Conservation (phyloP, 2,113 vertebrate genomes). For the Phyllopteryx taeniolatus region DNA sequence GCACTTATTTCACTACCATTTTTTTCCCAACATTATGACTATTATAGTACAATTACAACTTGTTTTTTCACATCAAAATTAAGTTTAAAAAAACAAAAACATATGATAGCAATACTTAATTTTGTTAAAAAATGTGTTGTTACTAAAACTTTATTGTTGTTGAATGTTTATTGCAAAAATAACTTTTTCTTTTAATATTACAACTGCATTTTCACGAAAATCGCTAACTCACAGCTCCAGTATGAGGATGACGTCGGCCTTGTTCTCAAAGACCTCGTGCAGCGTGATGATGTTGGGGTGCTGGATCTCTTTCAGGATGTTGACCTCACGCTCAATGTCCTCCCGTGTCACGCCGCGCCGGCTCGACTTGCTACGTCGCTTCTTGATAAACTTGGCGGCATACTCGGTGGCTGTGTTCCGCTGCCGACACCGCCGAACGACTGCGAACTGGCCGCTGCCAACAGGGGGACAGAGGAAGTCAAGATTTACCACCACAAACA, state of each 20-base stretch:
- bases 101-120: too few relatives aligned
- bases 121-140: too few relatives aligned
- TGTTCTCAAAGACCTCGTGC: slow-evolving; percentile 93
- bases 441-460: slow-evolving; percentile 89
- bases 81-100: too few relatives aligned
- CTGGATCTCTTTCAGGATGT: slow-evolving; percentile 91
- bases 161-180: too few relatives aligned
- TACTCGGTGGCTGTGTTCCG: slow-evolving; percentile 81
- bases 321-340: slow-evolving; percentile 94
- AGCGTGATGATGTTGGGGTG: slow-evolving; percentile 94
- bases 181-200: not conserved
- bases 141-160: too few relatives aligned
- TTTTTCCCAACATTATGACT: too few relatives aligned
- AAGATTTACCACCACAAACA: too few relatives aligned
- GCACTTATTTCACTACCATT: too few relatives aligned
- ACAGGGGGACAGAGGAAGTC: not conserved
- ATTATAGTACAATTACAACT: too few relatives aligned
- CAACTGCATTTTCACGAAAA: not conserved
- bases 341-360: slow-evolving; percentile 88
- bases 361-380: slow-evolving; percentile 90
- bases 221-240: slow-evolving; percentile 90
- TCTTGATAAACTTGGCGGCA: slow-evolving; percentile 96
- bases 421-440: slow-evolving; percentile 91
- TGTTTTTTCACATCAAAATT: too few relatives aligned
- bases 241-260: slow-evolving; percentile 94